A percentile compares a stretch with the other conserved stretches of the same genome.
Evolutionary conservation across 2,888 invertebrate species (phyloP).

Genomic region (Drepanosiphum platanoidis): DNA sequence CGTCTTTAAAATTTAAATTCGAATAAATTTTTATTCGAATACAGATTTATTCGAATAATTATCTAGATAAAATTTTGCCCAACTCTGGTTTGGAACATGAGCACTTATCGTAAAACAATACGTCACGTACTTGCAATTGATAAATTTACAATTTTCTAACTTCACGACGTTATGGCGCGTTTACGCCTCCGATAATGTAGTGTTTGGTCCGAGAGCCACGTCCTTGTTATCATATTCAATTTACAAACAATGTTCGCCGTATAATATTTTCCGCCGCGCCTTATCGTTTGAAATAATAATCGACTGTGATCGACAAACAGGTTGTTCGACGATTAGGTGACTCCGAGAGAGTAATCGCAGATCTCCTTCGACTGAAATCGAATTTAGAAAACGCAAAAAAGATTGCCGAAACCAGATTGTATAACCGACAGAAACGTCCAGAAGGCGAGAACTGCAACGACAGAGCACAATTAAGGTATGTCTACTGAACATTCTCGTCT

Average conservation of each 20-base stretch:
- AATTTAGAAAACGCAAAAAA: conserved; percentile 87
- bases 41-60: too few species aligned
- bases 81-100: too few species aligned
- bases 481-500: background rate
- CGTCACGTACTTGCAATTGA: background rate
- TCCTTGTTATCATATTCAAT: background rate
- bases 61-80: too few species aligned
- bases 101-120: too few species aligned
- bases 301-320: background rate
- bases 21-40: too few species aligned
- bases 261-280: too few species aligned
- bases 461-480: conserved; percentile 78
- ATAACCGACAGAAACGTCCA: conserved; percentile 79
- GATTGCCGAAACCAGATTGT: conserved; percentile 85
- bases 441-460: conserved; percentile 88
- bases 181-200: too few species aligned
- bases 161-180: too few species aligned
- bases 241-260: background rate
- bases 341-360: conserved; percentile 79
- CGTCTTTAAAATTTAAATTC: too few species aligned
- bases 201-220: background rate
- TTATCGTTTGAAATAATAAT: background rate
- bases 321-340: conserved; percentile 75
- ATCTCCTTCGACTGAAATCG: conserved; percentile 75
- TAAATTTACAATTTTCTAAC: background rate